phyloP scores from a whole-genome alignment of 1,140 invertebrate species.

The Leguminivora glycinivorella region DNA sequence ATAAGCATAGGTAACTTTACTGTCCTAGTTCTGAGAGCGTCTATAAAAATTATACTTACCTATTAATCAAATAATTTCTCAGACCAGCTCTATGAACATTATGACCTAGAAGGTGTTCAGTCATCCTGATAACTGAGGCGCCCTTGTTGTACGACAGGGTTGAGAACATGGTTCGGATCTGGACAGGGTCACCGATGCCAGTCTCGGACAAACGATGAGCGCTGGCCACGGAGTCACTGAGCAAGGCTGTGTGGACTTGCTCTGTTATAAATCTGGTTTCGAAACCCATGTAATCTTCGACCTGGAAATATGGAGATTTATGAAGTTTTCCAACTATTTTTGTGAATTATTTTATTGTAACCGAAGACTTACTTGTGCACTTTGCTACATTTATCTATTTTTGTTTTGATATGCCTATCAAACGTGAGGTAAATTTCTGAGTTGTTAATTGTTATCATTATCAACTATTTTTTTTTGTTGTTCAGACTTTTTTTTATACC shows the following conservation, averaged over 20 bases:
- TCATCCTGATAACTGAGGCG: conserved; percentile 87
- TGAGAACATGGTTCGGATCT: conserved; percentile 79
- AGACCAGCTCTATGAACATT: conserved; percentile 82
- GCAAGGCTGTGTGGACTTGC: conserved; percentile 83
- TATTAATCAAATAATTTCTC: conserved; percentile 74
- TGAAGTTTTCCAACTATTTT: background rate
- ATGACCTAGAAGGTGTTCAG: conserved; percentile 84
- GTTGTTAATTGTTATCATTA: no score
- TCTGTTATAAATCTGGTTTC: conserved; percentile 81
- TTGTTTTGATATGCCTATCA: no score
- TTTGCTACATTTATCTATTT: no score
- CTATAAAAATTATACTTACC: no score
- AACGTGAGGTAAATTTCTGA: no score
- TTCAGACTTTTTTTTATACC: no score
- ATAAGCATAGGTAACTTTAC: no score
- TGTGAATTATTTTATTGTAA: no score
- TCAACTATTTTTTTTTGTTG: no score
- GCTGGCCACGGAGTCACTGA: conserved; percentile 81
- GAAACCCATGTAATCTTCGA: conserved; percentile 76
- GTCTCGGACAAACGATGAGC: conserved; percentile 82
- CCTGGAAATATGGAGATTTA: conserved; percentile 44
- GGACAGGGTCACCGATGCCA: conserved; percentile 70
- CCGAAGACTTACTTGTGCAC: no score
- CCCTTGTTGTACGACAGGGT: conserved; percentile 83
- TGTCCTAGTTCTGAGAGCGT: no score